Conservation (phyloP, 2,888 invertebrate genomes). For the Lepidochitona cinerea region DNA sequence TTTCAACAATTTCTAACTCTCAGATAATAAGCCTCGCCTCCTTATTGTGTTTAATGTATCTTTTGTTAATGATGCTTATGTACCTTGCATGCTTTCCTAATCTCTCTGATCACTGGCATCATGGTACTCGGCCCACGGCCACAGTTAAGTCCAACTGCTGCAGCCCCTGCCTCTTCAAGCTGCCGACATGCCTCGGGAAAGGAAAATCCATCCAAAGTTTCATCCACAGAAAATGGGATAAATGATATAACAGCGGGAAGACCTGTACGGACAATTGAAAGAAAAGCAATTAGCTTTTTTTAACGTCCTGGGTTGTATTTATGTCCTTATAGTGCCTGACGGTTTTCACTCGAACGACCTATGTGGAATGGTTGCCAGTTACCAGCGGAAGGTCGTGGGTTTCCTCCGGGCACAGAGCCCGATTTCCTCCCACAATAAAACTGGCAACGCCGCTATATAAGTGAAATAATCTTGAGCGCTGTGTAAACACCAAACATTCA, state of each 20-base stretch:
- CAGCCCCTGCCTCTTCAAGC: constrained; percentile 59
- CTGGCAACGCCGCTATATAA: no score
- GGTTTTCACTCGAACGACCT: no score
- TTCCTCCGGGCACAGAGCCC: no score
- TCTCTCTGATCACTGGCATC: constrained; percentile 52
- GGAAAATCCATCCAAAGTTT: constrained; percentile 52
- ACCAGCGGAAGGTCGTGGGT: no score
- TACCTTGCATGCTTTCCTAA: constrained; percentile 55
- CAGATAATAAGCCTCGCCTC: background rate
- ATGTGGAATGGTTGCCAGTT: no score
- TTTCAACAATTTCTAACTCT: background rate
- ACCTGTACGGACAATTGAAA: constrained; percentile 35
- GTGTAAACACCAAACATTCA: no score
- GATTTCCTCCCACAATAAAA: no score
- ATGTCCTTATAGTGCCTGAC: no score
- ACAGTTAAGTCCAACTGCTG: constrained; percentile 65
- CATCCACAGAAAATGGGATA: constrained; percentile 36
- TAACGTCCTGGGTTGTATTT: no score
- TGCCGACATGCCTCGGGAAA: constrained; percentile 49
- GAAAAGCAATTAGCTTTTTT: no score
- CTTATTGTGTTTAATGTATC: background rate
- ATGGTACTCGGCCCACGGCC: constrained; percentile 56
- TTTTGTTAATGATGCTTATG: constrained; percentile 18
- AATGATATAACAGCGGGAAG: constrained; percentile 60
- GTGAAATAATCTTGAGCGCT: no score